Evolutionary conservation across 2,797 vertebrate genomes (phyloP).

Genomic region (Phoebastria nigripes): DNA sequence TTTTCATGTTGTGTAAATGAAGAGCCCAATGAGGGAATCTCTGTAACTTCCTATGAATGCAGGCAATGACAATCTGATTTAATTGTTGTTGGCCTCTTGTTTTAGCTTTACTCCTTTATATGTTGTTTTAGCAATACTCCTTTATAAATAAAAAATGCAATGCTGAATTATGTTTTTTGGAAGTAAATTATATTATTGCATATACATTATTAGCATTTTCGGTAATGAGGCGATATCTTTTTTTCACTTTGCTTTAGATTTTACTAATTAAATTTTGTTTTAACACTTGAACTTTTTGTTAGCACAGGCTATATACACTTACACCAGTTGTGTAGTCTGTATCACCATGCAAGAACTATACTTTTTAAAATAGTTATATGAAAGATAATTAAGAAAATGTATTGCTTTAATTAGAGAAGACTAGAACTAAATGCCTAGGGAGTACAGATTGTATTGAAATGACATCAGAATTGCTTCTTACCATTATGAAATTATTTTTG

Average conservation of each 20-base stretch:
- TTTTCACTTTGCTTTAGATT: neutral
- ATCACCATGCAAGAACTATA: neutral
- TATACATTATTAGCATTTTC: neutral
- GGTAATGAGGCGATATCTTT: neutral
- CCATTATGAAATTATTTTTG: neutral
- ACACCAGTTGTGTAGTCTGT: neutral
- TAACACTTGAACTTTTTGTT: neutral
- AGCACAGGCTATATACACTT: neutral
- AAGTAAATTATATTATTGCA: neutral
- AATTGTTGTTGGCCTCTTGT: neutral
- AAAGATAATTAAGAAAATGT: neutral
- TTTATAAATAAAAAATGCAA: neutral
- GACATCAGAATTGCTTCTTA: neutral
- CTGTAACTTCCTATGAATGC: neutral
- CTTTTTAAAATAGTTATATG: neutral
- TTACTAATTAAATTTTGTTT: neutral
- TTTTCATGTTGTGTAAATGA: neutral
- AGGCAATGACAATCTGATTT: neutral
- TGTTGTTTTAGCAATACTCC: neutral
- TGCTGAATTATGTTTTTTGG: neutral
- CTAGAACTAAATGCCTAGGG: neutral
- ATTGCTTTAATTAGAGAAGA: neutral
- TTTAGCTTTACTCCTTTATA: neutral
- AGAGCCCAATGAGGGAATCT: neutral
- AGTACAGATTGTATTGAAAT: neutral